Percentiles rank a stretch among this genome's conserved stretches.
Evolutionary conservation across 1,140 invertebrate species (phyloP).

Genomic region (Aradophagus sp.): DNA sequence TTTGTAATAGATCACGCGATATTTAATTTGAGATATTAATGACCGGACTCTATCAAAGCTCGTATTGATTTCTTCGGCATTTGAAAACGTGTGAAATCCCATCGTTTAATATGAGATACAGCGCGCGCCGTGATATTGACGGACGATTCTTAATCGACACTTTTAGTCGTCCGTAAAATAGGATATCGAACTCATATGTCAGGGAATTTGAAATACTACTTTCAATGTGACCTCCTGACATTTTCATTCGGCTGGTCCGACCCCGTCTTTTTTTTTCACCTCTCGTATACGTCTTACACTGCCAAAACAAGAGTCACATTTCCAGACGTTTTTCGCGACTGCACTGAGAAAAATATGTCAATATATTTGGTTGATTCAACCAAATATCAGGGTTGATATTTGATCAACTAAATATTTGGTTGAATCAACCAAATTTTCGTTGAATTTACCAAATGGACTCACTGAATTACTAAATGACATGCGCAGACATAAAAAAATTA

Average conservation of each 20-base stretch:
- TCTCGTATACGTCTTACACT: too few species aligned
- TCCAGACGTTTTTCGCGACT: too few species aligned
- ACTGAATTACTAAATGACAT: too few species aligned
- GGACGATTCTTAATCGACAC: constrained; percentile 21
- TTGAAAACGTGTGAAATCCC: constrained; percentile 6
- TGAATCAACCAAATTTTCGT: too few species aligned
- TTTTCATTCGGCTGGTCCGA: neutral
- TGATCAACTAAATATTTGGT: too few species aligned
- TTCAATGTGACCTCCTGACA: constrained; percentile 4
- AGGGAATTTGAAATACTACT: constrained; percentile 5
- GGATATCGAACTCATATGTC: constrained; percentile 6
- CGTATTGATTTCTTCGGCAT: constrained; percentile 11
- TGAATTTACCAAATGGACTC: too few species aligned
- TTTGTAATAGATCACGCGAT: neutral
- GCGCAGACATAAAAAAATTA: too few species aligned
- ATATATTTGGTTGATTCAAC: too few species aligned
- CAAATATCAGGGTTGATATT: too few species aligned
- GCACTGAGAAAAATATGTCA: too few species aligned
- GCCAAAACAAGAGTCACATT: too few species aligned
- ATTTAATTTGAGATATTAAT: constrained; percentile 1
- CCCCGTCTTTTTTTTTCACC: too few species aligned
- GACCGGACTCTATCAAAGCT: neutral
- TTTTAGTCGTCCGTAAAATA: constrained; percentile 17
- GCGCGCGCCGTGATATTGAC: constrained; percentile 6
- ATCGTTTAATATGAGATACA: constrained; percentile 10